Conservation (phyloP, 2,888 invertebrate genomes). For the Ctena decussata region DNA sequence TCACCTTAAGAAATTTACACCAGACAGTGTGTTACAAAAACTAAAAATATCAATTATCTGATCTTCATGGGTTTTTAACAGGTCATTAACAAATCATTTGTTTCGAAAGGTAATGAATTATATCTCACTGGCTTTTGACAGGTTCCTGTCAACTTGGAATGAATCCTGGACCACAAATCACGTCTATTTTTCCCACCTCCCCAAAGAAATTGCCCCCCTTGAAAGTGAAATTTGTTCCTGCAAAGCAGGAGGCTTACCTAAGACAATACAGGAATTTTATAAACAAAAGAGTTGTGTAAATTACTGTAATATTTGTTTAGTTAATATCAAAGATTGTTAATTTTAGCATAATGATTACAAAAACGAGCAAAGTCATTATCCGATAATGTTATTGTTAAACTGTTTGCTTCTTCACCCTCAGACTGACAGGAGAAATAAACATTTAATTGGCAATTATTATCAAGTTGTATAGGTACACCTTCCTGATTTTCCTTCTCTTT, state of each 20-base stretch:
- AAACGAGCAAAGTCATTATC: neutral
- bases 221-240: neutral
- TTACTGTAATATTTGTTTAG: neutral
- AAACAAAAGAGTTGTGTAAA: conserved; percentile 9
- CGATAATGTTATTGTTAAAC: neutral
- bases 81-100: conserved; percentile 4
- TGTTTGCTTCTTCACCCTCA: neutral
- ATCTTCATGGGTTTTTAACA: neutral
- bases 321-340: neutral
- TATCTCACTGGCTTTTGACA: neutral
- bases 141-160: neutral
- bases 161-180: neutral
- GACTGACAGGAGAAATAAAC: neutral
- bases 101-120: neutral
- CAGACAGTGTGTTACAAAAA: neutral
- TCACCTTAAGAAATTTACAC: neutral
- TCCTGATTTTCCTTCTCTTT: too few species aligned
- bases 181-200: neutral
- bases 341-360: neutral
- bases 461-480: too few species aligned
- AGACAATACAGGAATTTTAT: neutral
- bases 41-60: neutral
- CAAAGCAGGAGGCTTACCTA: conserved; percentile 4
- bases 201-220: conserved; percentile 1
- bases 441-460: neutral